These are phyloP conservation scores for Balearica regulorum DNA, from an alignment of 2,797 vertebrate genomes.

Conservation along the genomic window DNA sequence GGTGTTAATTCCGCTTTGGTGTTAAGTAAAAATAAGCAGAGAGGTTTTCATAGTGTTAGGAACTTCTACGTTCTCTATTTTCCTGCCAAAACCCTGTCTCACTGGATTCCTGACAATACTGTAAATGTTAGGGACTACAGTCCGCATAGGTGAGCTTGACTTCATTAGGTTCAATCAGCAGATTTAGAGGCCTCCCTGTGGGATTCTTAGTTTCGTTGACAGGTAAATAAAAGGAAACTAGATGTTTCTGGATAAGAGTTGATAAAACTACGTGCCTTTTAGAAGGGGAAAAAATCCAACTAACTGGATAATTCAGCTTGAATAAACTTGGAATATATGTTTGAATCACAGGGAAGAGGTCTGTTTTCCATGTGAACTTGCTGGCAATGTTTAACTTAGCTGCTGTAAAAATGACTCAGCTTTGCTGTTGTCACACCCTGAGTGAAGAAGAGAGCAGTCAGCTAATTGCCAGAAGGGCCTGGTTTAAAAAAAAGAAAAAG, in stretches of 20 bases:
- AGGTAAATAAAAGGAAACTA: neutral
- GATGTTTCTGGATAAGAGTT: neutral
- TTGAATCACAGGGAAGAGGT: neutral
- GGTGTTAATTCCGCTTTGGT: neutral
- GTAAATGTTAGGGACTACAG: neutral
- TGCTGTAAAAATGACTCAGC: slow-evolving; percentile 47
- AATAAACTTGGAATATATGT: neutral
- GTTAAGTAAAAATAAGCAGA: neutral
- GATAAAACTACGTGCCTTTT: neutral
- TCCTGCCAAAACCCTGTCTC: neutral
- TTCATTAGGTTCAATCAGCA: neutral
- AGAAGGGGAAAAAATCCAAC: neutral
- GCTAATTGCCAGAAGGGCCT: slow-evolving; percentile 18
- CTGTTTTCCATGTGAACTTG: neutral
- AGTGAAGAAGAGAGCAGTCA: neutral
- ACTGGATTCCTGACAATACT: neutral
- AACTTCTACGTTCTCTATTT: neutral
- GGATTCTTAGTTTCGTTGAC: neutral
- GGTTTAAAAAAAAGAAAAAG: neutral
- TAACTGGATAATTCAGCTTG: neutral
- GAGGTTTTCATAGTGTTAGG: neutral
- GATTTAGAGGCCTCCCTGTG: neutral
- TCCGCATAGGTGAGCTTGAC: neutral
- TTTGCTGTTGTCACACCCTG: slow-evolving; percentile 45
- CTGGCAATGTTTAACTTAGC: slow-evolving; percentile 13